phyloP scores from a whole-genome alignment of 2,888 invertebrate species.

The Brachylomia viminalis region DNA sequence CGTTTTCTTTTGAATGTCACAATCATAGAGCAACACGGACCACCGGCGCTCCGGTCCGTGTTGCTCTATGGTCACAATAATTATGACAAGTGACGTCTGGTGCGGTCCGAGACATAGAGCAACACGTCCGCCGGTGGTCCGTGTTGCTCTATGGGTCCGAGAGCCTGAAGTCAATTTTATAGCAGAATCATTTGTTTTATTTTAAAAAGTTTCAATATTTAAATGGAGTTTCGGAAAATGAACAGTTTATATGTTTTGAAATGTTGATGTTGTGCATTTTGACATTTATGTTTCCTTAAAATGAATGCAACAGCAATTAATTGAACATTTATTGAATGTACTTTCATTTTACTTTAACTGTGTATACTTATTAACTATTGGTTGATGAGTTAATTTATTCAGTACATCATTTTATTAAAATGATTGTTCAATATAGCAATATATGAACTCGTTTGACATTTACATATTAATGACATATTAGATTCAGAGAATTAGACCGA shows the following conservation, averaged over 20 bases:
- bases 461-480: constrained; percentile 12
- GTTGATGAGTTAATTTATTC: constrained; percentile 1
- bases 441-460: not conserved
- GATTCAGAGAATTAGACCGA: constrained; percentile 1
- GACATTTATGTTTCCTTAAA: constrained; percentile 8
- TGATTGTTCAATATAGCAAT: not conserved
- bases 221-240: constrained; percentile 36
- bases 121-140: too few relatives aligned
- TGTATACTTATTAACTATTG: not conserved
- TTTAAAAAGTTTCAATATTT: constrained; percentile 51
- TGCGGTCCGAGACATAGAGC: constrained; percentile 53
- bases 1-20: constrained; percentile 69
- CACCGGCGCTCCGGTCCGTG: too few relatives aligned
- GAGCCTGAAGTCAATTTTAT: constrained; percentile 61
- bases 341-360: constrained; percentile 2
- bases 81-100: constrained; percentile 69
- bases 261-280: constrained; percentile 24
- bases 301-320: constrained; percentile 6
- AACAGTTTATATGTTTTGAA: constrained; percentile 40
- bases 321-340: not conserved
- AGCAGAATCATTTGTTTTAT: constrained; percentile 56
- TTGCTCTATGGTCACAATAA: constrained; percentile 72
- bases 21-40: too few relatives aligned
- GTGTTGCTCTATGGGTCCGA: too few relatives aligned
- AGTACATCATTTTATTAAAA: constrained; percentile 7